Conservation (phyloP, 2,888 invertebrate genomes). For the Dioctria linearis region DNA sequence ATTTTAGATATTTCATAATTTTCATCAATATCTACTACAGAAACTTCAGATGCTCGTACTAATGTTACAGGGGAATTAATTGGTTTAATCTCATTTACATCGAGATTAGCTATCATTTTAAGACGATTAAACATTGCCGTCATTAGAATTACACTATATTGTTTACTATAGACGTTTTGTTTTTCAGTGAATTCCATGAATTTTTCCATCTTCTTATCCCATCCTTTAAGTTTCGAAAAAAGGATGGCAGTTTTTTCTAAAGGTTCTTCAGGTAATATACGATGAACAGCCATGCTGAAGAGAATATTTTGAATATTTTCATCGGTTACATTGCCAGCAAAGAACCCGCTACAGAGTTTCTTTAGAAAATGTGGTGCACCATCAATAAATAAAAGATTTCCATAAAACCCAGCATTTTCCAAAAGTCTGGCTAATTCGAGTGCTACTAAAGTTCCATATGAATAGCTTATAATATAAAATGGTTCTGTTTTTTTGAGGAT, state of each 20-base stretch:
- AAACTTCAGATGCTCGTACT: conserved; percentile 76
- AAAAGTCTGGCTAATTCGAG: conserved; percentile 83
- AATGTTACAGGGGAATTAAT: conserved; percentile 76
- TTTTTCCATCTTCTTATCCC: conserved; percentile 74
- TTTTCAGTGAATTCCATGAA: conserved; percentile 71
- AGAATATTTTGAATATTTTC: conserved; percentile 66
- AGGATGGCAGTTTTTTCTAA: conserved; percentile 66
- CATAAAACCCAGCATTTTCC: conserved; percentile 77
- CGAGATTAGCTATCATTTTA: conserved; percentile 73
- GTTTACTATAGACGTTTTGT: conserved; percentile 68
- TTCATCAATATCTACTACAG: conserved; percentile 74
- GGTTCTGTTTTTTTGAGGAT: conserved; percentile 74
- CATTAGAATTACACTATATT: conserved; percentile 70
- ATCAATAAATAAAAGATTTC: conserved; percentile 83
- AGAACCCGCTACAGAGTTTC: conserved; percentile 66
- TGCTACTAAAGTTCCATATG: conserved; percentile 86
- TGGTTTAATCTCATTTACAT: conserved; percentile 71
- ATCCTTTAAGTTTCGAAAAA: conserved; percentile 73
- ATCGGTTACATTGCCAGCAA: conserved; percentile 64
- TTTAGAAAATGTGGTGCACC: conserved; percentile 83
- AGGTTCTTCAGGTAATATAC: conserved; percentile 67
- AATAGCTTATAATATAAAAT: conserved; percentile 89
- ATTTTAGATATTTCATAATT: conserved; percentile 78
- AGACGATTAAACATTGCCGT: conserved; percentile 73
- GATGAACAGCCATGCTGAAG: conserved; percentile 64